Percentiles rank a stretch among this genome's conserved stretches.
Conservation (phyloP, 2,797 vertebrate genomes). For the Chelidonichthys spinosus region DNA sequence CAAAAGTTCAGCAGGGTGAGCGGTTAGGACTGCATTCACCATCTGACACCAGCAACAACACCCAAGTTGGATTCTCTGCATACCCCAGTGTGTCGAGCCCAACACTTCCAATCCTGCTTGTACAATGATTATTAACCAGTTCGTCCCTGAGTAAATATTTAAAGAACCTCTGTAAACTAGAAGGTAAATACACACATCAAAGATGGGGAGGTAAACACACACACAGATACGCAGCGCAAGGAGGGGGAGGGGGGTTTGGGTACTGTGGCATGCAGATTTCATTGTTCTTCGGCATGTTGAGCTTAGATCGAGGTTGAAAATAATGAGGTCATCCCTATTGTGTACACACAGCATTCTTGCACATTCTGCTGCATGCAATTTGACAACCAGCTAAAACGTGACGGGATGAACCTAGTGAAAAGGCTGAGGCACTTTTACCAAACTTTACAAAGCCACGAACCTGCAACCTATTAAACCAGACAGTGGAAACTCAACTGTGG, state of each 20-base stretch:
- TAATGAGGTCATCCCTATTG: slow-evolving; percentile 81
- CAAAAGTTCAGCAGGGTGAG: slow-evolving; percentile 40
- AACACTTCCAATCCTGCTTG: slow-evolving; percentile 47
- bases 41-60: slow-evolving; percentile 47
- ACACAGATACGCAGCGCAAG: not conserved
- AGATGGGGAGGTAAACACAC: slow-evolving; percentile 29
- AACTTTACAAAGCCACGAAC: slow-evolving; percentile 38
- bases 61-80: slow-evolving; percentile 32
- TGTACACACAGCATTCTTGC: slow-evolving; percentile 62
- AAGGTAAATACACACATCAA: slow-evolving; percentile 60
- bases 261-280: slow-evolving; percentile 56
- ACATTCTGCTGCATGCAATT: slow-evolving; percentile 62
- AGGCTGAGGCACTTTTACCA: slow-evolving; percentile 14
- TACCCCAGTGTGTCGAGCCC: slow-evolving; percentile 19
- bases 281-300: slow-evolving; percentile 70
- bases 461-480: slow-evolving; percentile 39
- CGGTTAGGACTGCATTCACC: slow-evolving; percentile 38
- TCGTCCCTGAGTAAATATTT: slow-evolving; percentile 73
- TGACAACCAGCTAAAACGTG: slow-evolving; percentile 25
- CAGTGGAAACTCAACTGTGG: slow-evolving; percentile 38
- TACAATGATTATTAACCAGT: slow-evolving; percentile 82
- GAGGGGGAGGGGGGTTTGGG: slow-evolving; percentile 5
- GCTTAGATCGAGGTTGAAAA: slow-evolving; percentile 66
- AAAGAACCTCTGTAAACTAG: slow-evolving; percentile 68
- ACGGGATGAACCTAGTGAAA: slow-evolving; percentile 19